Evolutionary conservation across 2,113 vertebrate species (phyloP).

Genomic region (Xenopus borealis): DNA sequence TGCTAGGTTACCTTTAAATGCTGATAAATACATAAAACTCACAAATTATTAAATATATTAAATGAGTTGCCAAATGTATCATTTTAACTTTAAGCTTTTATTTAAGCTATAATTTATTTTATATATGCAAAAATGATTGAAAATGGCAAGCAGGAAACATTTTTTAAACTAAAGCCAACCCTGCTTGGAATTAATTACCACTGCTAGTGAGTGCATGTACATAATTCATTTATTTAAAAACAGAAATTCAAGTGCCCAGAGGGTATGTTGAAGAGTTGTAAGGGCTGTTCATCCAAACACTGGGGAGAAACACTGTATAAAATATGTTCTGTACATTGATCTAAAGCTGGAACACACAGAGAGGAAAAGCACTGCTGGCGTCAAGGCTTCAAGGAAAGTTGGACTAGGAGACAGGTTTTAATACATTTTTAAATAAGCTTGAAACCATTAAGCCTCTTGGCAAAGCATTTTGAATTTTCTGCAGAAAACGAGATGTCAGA

Average conservation of each 20-base stretch:
- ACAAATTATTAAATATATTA: too few relatives aligned
- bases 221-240: slow-evolving; percentile 28
- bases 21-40: too few relatives aligned
- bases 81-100: too few relatives aligned
- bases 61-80: too few relatives aligned
- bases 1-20: too few relatives aligned
- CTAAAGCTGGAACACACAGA: slow-evolving; percentile 5
- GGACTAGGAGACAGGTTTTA: slow-evolving; percentile 6
- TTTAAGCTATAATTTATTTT: too few relatives aligned
- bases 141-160: not conserved
- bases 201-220: not conserved
- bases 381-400: slow-evolving; percentile 34
- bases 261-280: slow-evolving; percentile 8
- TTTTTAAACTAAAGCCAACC: slow-evolving; percentile 3
- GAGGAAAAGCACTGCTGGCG: slow-evolving; percentile 21
- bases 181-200: slow-evolving; percentile 19
- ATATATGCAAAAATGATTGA: too few relatives aligned
- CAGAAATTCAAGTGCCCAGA: slow-evolving; percentile 14
- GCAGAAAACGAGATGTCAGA: not conserved
- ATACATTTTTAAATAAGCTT: slow-evolving; percentile 23
- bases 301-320: slow-evolving; percentile 16
- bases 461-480: not conserved
- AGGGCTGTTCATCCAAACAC: not conserved
- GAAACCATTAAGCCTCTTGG: slow-evolving; percentile 29
- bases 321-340: slow-evolving; percentile 1